Base-by-base conservation (phyloP, 2,797 vertebrate genomes). In the Hemibagrus guttatus region DNA sequence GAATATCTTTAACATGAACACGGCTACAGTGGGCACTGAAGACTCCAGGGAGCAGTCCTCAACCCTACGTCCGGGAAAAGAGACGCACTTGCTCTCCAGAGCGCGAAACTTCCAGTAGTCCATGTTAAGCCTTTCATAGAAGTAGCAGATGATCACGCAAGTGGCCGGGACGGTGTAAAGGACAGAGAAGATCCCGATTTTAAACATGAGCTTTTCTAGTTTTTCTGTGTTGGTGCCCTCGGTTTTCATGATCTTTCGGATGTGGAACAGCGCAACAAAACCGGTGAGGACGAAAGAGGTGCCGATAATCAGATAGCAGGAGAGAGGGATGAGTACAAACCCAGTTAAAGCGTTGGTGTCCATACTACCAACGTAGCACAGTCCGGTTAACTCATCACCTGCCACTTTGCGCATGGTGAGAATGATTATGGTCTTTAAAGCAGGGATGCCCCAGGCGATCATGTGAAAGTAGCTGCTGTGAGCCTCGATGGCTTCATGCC, bases 381-480 rank as follows among this genome's bases (percentile, higher is more conserved):
- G 94, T 69, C 97, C 97, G 0, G 97, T 97, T 80, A 97, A 93
- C 90, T 97, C 97, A 0, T 97, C 96, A 1, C 96, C 96, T 0
- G 96, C 96, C 89, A 97, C 97, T 91, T 96, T 96, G 87, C 97
- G 91, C 95, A 97, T 95, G 3, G 96, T 97, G 90, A 97, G 96
- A 90, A 97, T 95, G 75, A 97, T 85, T 0, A 97, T 96, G 68
- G 97, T 97, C 91, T 97, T 97, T 90, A 97, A 95, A 16, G 97
- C 97, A 0, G 97, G 97, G 72, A 97, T 92, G 56, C 96, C 97
- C 97, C 97, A 97, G n/a, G 97, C 97, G 0, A 96, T 96, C 94
- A 97, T 93, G 94, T 97, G 97, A 91, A 97, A 97, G 90, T 97
- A 97, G 92, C 96, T 96, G 91, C 96, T 96, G 46, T 97, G 96